These are phyloP conservation scores for Danio choprae DNA, from an alignment of 2,797 vertebrate genomes.

Conservation along the genomic window DNA sequence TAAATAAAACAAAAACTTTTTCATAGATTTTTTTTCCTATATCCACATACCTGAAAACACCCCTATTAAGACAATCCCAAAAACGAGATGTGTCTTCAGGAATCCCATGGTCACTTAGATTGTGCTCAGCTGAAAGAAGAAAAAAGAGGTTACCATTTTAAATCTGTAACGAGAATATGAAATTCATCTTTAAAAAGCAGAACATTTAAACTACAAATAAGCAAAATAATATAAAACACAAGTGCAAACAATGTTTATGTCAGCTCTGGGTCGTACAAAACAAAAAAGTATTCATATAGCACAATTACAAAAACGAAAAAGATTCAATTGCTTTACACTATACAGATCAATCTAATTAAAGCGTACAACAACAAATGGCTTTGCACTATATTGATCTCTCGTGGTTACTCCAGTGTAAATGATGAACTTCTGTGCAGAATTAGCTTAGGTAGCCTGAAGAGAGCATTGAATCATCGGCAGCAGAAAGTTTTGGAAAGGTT, in stretches of 20 bases:
- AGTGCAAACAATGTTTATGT: slow-evolving; percentile 2
- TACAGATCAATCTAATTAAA: too few relatives aligned
- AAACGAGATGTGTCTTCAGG: slow-evolving; percentile 70
- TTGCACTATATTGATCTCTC: not conserved
- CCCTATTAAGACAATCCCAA: slow-evolving; percentile 77
- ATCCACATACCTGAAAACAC: slow-evolving; percentile 71
- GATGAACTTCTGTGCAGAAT: not conserved
- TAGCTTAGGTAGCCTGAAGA: slow-evolving; percentile 21
- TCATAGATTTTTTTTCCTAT: too few relatives aligned
- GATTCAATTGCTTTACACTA: too few relatives aligned
- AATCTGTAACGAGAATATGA: not conserved
- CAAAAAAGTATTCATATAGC: too few relatives aligned
- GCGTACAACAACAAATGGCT: too few relatives aligned
- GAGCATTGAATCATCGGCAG: slow-evolving; percentile 28
- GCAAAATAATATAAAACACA: not conserved
- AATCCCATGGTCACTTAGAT: slow-evolving; percentile 81
- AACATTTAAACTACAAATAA: not conserved
- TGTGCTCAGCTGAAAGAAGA: slow-evolving; percentile 67
- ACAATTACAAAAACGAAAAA: too few relatives aligned
- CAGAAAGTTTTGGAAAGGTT: slow-evolving; percentile 29
- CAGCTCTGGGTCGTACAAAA: not conserved
- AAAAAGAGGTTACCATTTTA: slow-evolving; percentile 15
- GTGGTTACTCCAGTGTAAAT: not conserved
- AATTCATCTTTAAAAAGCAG: not conserved
- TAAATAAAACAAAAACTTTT: too few relatives aligned